Conservation (phyloP, 2,797 vertebrate species). For the Melanotaenia boesemani region DNA sequence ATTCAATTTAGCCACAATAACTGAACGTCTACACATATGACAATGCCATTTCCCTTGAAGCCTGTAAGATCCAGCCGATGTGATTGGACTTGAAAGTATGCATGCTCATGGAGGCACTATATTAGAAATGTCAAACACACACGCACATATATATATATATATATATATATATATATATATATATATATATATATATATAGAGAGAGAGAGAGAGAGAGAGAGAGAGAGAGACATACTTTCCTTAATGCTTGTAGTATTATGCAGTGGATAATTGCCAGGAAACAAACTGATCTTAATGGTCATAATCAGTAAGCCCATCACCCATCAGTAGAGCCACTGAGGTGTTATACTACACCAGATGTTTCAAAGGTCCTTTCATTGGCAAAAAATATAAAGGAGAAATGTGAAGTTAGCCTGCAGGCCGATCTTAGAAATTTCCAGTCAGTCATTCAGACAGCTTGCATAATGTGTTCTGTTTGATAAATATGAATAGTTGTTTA, state of each 20-base stretch:
- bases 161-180: too few relatives aligned
- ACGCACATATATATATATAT: too few relatives aligned
- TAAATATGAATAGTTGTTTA: too few relatives aligned
- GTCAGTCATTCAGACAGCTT: too few relatives aligned
- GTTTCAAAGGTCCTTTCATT: constrained; percentile 6
- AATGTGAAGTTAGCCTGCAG: constrained; percentile 3
- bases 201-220: too few relatives aligned
- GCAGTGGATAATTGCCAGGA: constrained; percentile 11
- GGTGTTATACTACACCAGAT: constrained; percentile 18
- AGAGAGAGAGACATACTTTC: too few relatives aligned
- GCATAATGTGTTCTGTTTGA: too few relatives aligned
- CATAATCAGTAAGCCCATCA: constrained; percentile 33
- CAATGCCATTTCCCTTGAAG: constrained; percentile 43
- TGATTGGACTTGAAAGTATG: constrained; percentile 50
- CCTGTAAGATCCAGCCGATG: constrained; percentile 41
- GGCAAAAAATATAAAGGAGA: not conserved
- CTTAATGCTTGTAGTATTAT: constrained; percentile 7
- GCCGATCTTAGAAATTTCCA: too few relatives aligned
- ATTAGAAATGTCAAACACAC: not conserved
- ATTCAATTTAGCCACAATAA: constrained; percentile 58
- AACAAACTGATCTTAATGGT: constrained; percentile 23
- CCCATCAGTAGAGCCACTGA: constrained; percentile 26
- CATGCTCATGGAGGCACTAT: constrained; percentile 13
- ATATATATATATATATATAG: too few relatives aligned
- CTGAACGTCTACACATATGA: constrained; percentile 61